A percentile compares a stretch with the other conserved stretches of the same genome.
These are phyloP conservation scores for Thereva nobilitata DNA, from an alignment of 2,888 invertebrate genomes.

Conservation along the genomic window DNA sequence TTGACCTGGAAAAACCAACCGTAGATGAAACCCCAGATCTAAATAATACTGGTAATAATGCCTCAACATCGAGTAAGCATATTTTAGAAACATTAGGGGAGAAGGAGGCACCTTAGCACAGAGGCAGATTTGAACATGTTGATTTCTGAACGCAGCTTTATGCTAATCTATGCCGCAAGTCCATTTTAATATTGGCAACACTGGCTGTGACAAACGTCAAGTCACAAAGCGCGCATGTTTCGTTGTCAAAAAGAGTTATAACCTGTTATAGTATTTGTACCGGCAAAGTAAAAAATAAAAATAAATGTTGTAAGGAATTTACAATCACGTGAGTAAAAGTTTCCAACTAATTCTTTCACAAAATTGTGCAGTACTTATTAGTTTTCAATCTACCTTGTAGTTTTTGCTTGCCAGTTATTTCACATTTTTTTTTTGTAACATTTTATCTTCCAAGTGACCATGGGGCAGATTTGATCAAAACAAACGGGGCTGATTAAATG, in stretches of 20 bases:
- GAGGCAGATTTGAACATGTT: slow-evolving; percentile 11
- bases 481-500: slow-evolving; percentile 7
- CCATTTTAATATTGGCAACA: slow-evolving; percentile 11
- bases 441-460: background rate
- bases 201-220: slow-evolving; percentile 12
- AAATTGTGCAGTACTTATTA: too few species aligned
- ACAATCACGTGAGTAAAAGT: too few species aligned
- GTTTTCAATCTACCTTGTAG: too few species aligned
- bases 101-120: slow-evolving; percentile 10
- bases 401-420: too few species aligned
- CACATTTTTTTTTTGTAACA: background rate
- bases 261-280: background rate
- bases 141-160: slow-evolving; percentile 12
- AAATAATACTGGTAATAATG: too few species aligned
- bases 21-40: too few species aligned
- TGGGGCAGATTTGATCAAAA: slow-evolving; percentile 1
- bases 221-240: slow-evolving; percentile 9
- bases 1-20: too few species aligned
- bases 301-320: too few species aligned
- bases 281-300: too few species aligned
- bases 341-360: too few species aligned
- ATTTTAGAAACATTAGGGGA: too few species aligned
- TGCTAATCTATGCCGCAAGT: slow-evolving; percentile 7
- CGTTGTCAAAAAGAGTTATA: slow-evolving; percentile 7
- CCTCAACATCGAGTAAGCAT: too few species aligned